Base-by-base conservation (phyloP, 1,140 invertebrate species). In the Ips nitidus region DNA sequence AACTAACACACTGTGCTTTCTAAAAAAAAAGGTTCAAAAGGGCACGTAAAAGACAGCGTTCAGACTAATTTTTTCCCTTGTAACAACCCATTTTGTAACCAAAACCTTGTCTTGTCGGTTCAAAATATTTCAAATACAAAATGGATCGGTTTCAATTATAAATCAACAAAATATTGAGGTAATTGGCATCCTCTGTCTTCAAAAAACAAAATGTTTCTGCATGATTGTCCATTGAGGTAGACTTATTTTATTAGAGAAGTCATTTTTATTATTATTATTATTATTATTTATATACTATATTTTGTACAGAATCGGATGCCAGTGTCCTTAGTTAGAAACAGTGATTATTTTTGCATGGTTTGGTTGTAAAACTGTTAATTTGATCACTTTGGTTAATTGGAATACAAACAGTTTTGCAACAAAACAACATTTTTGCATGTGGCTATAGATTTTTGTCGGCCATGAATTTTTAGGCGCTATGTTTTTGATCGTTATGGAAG, bases 361-460 rank as follows among this genome's bases (percentile, higher is more conserved):
- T 37, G 5, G 1, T 55, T 55, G 8, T 22, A 5, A 8, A 1
- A 37, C 7, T 37, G 37, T 22, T 5, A 8, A 55, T 55, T n/a
- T 55, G 53, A 22, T 22, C 22, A 22, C 0, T 22, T 22, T 22
- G 22, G 22, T 22, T 22, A 22, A 22, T 22, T 22, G 22, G 22
- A 22, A 22, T 55, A 4, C 53, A 55, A 22, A 22, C 53, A 55
- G 8, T 61, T 61, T 61, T 61, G 47, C 59, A 45, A 36, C 36
- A 36, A 45, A 42, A 45, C 3, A 45, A 52, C 22, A 50, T 65
- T 75, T 79, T 78, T 79, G 77, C 78, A 80, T 79, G 77, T 75
- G 78, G 77, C 78, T 79, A 78, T 75, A 66, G 71, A 76, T 79
- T 80, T 79, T 80, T 80, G 79, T 78, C 76, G 77, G 76, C 77